These are phyloP conservation scores for Threskiornis aethiopicus DNA, from an alignment of 2,797 vertebrate genomes.

Conservation along the genomic window DNA sequence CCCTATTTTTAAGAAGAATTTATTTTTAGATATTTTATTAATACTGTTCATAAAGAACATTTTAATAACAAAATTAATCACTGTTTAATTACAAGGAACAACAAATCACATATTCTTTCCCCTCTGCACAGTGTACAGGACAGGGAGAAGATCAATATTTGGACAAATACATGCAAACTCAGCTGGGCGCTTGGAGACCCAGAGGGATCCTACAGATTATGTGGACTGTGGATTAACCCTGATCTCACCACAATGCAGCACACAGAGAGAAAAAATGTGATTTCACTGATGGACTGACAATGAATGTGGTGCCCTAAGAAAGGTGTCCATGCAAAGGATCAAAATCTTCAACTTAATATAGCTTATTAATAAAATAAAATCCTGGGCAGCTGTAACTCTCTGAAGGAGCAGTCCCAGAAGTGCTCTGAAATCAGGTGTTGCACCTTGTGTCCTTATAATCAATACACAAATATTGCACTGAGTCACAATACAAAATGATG, in stretches of 20 bases:
- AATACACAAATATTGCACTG: rapidly evolving
- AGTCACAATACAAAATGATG: neutral
- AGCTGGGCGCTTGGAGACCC: neutral
- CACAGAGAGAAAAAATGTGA: neutral
- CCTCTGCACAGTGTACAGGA: neutral
- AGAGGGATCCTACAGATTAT: neutral
- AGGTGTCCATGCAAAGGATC: neutral
- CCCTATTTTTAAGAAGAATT: neutral
- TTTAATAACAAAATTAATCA: neutral
- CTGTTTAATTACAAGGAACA: neutral
- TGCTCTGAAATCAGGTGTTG: neutral
- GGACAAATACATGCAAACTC: neutral
- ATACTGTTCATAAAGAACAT: neutral
- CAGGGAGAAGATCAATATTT: neutral
- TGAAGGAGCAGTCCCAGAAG: neutral
- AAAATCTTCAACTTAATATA: neutral
- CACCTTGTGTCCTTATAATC: neutral
- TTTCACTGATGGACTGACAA: neutral
- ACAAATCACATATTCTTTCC: neutral
- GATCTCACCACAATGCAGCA: neutral
- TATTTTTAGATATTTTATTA: neutral
- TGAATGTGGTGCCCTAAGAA: neutral
- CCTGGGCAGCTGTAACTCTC: neutral
- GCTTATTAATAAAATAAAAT: neutral
- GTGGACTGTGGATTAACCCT: neutral